Evolutionary conservation across 92 coral and sea anemone genomes (phyloP), one percentile per base, ranked within the genome.

Genomic region (Epizoanthus illoricatus): DNA sequence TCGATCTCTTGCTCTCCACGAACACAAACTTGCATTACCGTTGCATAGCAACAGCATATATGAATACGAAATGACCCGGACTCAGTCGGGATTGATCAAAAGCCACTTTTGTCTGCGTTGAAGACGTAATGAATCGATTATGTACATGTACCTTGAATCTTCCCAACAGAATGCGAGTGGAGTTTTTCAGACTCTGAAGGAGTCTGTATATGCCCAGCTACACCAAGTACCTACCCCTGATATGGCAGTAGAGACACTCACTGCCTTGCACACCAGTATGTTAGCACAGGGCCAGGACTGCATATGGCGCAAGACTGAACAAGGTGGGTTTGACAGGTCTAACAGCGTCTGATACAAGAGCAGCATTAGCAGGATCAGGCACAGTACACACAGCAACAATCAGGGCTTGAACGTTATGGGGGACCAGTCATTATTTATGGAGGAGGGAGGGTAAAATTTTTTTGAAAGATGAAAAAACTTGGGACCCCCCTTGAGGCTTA

Each of bases 201-300:
- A 94, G 8, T 86, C 85, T 54, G 91, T 97, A 42, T 94, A 90
- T 84, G 90, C 98, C n/a, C 86, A 91, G 83, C 83, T 97, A 18
- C 98, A 94, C 81, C 97, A 87, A 81, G 94, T 97, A 11, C 98
- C 99, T 6, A 97, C 99, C 55, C 91, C 97, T 86, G 99, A 97
- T 33, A 64, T 97, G 74, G 94, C 99, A 18, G 89, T 97, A 63
- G 99, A 97, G 83, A 91, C 85, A 71, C 84, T 97, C 59, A 74
- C 86, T 73, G 98, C 97, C 2, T 87, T 94, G 5, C 71, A 89
- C 63, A 89, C 92, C 11, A 86, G 92, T 63, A 91, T 91, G 98
- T 87, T 97, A 71, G 99, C 99, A 33, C 99, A 97, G 83, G 99
- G 98, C 28, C 99, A 97, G 81, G 99, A 97, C 84, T 87, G 94